Conservation (phyloP, 2,888 invertebrate species). For the Drosophila testacea region DNA sequence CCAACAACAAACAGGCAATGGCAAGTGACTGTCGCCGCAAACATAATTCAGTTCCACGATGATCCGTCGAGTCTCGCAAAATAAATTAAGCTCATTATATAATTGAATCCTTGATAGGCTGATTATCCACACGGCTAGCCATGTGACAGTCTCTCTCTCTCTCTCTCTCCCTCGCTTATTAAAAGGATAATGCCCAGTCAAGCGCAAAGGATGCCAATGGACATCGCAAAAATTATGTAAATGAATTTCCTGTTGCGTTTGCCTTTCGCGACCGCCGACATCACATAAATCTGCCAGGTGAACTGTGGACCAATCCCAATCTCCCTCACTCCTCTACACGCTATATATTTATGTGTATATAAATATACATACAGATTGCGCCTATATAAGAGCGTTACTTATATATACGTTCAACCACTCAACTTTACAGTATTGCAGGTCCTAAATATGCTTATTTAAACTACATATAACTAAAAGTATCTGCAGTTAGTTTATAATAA, state of each 20-base stretch:
- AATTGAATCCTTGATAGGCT: constrained; percentile 81
- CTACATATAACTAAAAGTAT: neutral
- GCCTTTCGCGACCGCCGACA: constrained; percentile 14
- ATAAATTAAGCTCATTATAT: constrained; percentile 81
- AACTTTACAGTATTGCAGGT: neutral
- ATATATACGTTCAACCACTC: neutral
- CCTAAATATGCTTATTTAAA: neutral
- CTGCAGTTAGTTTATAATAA: too few species aligned
- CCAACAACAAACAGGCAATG: constrained; percentile 27
- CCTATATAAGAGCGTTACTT: constrained; percentile 3
- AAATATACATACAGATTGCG: constrained; percentile 1
- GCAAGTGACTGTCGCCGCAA: constrained; percentile 52
- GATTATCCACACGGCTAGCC: constrained; percentile 77
- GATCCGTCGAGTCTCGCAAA: constrained; percentile 58
- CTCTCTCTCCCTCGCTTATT: constrained; percentile 45
- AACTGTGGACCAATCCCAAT: constrained; percentile 13
- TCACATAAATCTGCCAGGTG: constrained; percentile 50
- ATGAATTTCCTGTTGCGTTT: constrained; percentile 75
- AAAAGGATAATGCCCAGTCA: constrained; percentile 79
- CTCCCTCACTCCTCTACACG: neutral
- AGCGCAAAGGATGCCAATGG: constrained; percentile 75
- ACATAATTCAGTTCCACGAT: constrained; percentile 58
- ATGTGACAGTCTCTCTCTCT: constrained; percentile 10
- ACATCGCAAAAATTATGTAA: constrained; percentile 76
- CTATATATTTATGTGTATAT: neutral